phyloP scores from a whole-genome alignment of 2,888 invertebrate genomes.

The Scotopteryx bipunctaria region DNA sequence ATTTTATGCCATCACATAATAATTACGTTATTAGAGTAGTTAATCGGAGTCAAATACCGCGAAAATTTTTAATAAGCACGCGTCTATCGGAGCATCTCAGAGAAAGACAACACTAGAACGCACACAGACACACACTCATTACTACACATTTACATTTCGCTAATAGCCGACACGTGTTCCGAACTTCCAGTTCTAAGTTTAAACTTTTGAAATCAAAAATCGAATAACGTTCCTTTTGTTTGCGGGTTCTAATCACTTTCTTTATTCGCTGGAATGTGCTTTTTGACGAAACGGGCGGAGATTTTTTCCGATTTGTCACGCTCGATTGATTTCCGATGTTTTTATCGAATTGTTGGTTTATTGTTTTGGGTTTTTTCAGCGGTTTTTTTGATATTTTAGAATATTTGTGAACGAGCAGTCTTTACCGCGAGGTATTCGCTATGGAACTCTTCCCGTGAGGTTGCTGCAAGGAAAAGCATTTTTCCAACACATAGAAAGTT shows the following conservation, averaged over 20 bases:
- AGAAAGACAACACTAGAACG: slow-evolving; percentile 60
- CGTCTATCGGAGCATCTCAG: slow-evolving; percentile 48
- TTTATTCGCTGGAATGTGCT: slow-evolving; percentile 58
- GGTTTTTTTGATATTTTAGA: slow-evolving; percentile 48
- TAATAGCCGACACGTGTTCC: slow-evolving; percentile 68
- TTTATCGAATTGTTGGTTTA: slow-evolving; percentile 42
- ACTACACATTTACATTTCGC: slow-evolving; percentile 79
- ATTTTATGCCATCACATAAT: slow-evolving; percentile 32
- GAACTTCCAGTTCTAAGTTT: slow-evolving; percentile 59
- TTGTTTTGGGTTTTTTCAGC: slow-evolving; percentile 43
- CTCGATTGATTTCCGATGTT: slow-evolving; percentile 62
- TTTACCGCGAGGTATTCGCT: slow-evolving; percentile 84
- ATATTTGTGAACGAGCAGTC: slow-evolving; percentile 73
- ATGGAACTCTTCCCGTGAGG: slow-evolving; percentile 83
- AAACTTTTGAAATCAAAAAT: slow-evolving; percentile 41
- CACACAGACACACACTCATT: slow-evolving; percentile 75
- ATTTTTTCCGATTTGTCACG: slow-evolving; percentile 50
- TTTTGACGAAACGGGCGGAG: slow-evolving; percentile 68
- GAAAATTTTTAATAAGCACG: slow-evolving; percentile 49
- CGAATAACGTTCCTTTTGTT: slow-evolving; percentile 32
- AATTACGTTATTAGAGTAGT: slow-evolving; percentile 25
- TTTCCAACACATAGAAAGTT: slow-evolving; percentile 78
- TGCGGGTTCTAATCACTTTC: slow-evolving; percentile 50
- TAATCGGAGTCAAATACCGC: slow-evolving; percentile 47
- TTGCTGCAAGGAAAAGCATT: slow-evolving; percentile 84